Base-by-base conservation (phyloP, 1,140 invertebrate genomes). In the Cryptotermes secundus region DNA sequence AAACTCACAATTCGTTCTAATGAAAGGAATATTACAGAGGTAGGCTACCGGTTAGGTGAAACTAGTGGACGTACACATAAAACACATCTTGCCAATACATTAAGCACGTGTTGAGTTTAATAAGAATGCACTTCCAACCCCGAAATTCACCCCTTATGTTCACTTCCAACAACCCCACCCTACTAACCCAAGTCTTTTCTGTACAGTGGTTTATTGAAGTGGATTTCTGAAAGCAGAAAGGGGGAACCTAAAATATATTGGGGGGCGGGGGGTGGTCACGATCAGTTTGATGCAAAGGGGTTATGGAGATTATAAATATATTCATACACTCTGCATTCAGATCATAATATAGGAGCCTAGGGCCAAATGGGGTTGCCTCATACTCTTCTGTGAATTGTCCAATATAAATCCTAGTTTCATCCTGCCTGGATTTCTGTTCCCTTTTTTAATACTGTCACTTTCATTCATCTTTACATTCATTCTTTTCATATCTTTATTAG, bases 181-280 rank as follows among this genome's bases (percentile, higher is more conserved):
- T 1, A 31, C 14, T 10, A 26, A 31, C 59, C 59, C 59, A n/a
- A 72, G 26, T 72, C 14, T 72, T 72, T 59, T 10, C 31, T n/a
- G 59, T 72, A 72, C n/a, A 72, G 59, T 31, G 26, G 59, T 72
- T 72, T 72, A 72, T n/a, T 72, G 59, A 72, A 72, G 59, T 72
- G 59, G 59, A 72, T 72, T 31, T 72, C 26, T 7, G 59, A 16
- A 72, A n/a, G 53, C 26, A n/a, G 4, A n/a, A 16, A 49, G 31
- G 26, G 59, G 59, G 26, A n/a, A 72, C 59, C 59, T 19, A 72
- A 65, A 31, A 72, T 72, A 72, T 31, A 72, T 72, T n/a, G 26
- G 10, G 26, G n/a, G 4, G 9, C 7, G 59, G 59, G 59, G n/a
- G 14, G 7, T n/a, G 26, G 3, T 49, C 19, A 72, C 7, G 4